Conservation (phyloP, 2,113 vertebrate genomes). For the Athene cunicularia region DNA sequence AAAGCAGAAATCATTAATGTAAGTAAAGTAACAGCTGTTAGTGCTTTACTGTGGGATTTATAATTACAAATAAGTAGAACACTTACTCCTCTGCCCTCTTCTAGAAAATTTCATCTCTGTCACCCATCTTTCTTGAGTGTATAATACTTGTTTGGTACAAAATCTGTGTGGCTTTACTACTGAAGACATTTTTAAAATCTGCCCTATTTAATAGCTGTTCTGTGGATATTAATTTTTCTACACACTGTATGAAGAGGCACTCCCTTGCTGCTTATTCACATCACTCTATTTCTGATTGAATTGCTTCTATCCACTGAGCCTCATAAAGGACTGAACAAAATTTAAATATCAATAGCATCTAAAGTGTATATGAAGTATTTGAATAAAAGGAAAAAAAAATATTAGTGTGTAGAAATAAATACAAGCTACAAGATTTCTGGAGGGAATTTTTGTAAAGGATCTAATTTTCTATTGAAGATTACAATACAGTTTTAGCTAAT, state of each 20-base stretch:
- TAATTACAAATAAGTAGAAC: not conserved
- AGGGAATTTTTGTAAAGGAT: not conserved
- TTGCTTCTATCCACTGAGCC: not conserved
- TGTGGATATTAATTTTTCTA: slow-evolving; percentile 4
- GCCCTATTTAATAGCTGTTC: slow-evolving; percentile 15
- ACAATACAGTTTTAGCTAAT: not conserved
- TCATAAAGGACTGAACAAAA: not conserved
- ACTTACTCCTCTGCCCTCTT: not conserved
- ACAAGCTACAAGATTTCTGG: not conserved
- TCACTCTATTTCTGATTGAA: slow-evolving; percentile 23
- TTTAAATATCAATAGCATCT: slow-evolving; percentile 8
- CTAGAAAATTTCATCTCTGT: not conserved
- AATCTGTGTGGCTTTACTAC: not conserved
- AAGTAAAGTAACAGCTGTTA: not conserved
- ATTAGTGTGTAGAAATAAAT: not conserved
- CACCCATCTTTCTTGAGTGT: not conserved
- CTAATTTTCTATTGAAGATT: not conserved
- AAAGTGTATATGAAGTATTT: not conserved
- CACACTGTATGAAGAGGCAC: not conserved
- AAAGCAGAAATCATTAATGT: not conserved
- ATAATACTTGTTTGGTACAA: not conserved
- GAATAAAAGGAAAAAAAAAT: not conserved
- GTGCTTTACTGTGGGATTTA: not conserved
- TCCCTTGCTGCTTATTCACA: slow-evolving; percentile 10
- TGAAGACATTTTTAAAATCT: not conserved